Base-by-base conservation (phyloP, 1,140 invertebrate genomes). In the Globodera ellingtonae region DNA sequence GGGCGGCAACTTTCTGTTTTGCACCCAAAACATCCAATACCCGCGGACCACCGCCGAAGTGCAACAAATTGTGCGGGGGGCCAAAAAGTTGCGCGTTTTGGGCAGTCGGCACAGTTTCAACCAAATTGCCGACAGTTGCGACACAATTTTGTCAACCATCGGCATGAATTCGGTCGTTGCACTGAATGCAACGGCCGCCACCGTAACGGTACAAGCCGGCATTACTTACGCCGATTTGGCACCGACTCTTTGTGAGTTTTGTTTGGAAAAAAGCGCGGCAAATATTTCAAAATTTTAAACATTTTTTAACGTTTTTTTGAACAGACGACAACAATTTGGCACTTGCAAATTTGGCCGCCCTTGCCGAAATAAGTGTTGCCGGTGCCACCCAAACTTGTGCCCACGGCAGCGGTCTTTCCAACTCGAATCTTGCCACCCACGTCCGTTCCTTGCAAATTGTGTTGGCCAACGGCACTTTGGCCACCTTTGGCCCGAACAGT, bases 171-270 rank as follows among this genome's bases (percentile, higher is more conserved):
- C 35, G 5, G 72, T 78, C 62, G 48, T 78, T 48, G 56, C 50
- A 21, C 18, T 78, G 0, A 48, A 78, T 67, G 35, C 18, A 1
- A 75, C 52, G 47, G 75, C 65, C n/a, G 70, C 52, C 9, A 8
- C 52, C 52, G 52, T 52, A 52, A 52, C 52, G 52, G 52, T 52
- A 15, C 52, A 52, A 15, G 9, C 52, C 9, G 52, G 52, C 56
- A 78, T 78, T 35, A 78, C 75, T 62, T 78, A 78, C 62, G 70
- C 75, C 70, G 75, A 78, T 72, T 35, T 78, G 75, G 62, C 62
- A n/a, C 75, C 75, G 15, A 69, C 7, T 21, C 70, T 78, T 50
- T 18, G 72, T 50, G 35, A 35, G 52, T 52, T 15, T 10, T 9
- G 8, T 35, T 35, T 24, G 24, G 35, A 2, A 35, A 35, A 10